Conservation (phyloP, 2,888 invertebrate species). For the Arrhopalites spinosus region DNA sequence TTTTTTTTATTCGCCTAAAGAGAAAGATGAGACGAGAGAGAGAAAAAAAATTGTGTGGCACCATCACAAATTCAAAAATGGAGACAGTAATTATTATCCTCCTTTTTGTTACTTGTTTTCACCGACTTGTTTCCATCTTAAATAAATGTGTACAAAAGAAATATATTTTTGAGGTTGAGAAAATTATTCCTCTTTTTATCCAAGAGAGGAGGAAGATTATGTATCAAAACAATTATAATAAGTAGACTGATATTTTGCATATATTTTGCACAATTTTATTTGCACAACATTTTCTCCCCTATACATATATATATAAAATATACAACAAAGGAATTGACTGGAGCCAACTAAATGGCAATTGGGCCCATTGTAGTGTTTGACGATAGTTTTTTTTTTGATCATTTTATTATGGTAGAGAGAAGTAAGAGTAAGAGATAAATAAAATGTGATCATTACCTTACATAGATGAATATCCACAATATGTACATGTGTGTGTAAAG, state of each 20-base stretch:
- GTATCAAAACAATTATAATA: too few relatives aligned
- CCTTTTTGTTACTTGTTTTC: slow-evolving; percentile 10
- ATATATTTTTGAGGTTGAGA: too few relatives aligned
- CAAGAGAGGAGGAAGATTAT: too few relatives aligned
- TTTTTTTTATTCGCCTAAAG: too few relatives aligned
- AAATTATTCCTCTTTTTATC: too few relatives aligned
- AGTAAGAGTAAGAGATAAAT: background rate
- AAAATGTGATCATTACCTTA: background rate
- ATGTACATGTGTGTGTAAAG: background rate
- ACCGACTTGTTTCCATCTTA: background rate
- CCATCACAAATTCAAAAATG: slow-evolving; percentile 23
- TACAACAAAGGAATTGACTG: too few relatives aligned
- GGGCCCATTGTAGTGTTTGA: too few relatives aligned
- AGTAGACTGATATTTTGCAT: background rate
- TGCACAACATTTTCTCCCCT: too few relatives aligned
- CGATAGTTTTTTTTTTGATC: too few relatives aligned
- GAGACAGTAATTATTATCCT: slow-evolving; percentile 25
- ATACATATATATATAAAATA: too few relatives aligned
- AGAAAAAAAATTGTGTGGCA: slow-evolving; percentile 2
- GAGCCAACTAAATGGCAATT: too few relatives aligned
- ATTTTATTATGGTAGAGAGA: background rate
- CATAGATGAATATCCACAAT: background rate
- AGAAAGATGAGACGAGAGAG: background rate
- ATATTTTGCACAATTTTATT: background rate
- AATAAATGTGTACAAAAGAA: too few relatives aligned